A percentile compares a stretch with the other conserved stretches of the same genome.
phyloP scores from a whole-genome alignment of 1,140 invertebrate genomes.

The Periplaneta americana region DNA sequence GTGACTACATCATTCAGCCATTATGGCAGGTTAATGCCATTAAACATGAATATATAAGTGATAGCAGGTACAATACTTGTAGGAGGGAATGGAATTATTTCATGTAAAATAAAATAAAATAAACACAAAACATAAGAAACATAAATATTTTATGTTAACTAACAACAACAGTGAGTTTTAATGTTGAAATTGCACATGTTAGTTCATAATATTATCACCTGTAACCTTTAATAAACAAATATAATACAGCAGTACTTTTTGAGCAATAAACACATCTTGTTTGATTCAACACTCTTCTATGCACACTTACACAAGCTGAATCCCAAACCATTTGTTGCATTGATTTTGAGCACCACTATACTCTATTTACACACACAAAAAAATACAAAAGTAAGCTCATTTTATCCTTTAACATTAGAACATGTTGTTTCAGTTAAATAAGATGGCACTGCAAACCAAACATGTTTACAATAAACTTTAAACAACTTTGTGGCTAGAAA shows the following conservation, averaged over 20 bases:
- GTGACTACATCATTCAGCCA: neutral
- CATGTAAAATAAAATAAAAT: neutral
- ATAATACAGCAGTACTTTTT: neutral
- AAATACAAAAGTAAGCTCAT: too few relatives aligned
- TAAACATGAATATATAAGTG: neutral
- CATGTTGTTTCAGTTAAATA: neutral
- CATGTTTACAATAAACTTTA: neutral
- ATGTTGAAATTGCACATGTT: neutral
- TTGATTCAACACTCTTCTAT: neutral
- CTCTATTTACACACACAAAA: neutral
- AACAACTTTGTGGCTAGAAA: neutral
- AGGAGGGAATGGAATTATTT: neutral
- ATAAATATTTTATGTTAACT: neutral
- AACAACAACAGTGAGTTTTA: neutral
- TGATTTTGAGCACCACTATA: neutral
- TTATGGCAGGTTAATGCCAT: neutral
- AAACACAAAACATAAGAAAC: neutral
- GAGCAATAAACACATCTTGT: neutral
- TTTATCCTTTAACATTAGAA: neutral
- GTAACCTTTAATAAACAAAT: neutral
- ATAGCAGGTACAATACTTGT: neutral
- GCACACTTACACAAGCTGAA: neutral
- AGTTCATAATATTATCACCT: neutral
- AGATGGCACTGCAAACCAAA: neutral
- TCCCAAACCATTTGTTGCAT: neutral